Evolutionary conservation across 2,888 invertebrate species (phyloP).

Genomic region (Clepsis dumicolana): DNA sequence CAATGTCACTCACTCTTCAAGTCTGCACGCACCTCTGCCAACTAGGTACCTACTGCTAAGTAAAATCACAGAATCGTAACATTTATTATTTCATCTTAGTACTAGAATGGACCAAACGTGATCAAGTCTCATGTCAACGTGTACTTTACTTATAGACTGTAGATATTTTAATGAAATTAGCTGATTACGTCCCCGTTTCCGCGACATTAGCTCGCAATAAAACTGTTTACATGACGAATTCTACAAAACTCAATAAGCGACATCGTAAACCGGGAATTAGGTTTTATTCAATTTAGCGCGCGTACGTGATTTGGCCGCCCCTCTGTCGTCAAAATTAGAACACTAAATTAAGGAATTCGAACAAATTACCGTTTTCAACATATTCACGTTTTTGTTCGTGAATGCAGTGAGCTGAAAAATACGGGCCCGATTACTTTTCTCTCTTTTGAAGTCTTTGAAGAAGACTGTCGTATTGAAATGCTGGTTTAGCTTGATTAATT

Average conservation of each 20-base stretch:
- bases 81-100: too few species aligned
- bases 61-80: too few species aligned
- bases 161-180: not conserved
- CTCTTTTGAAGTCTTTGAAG: slow-evolving; percentile 17
- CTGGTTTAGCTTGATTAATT: not conserved
- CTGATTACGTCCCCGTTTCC: slow-evolving; percentile 26
- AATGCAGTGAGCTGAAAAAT: slow-evolving; percentile 1
- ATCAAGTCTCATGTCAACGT: not conserved
- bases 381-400: slow-evolving; percentile 6
- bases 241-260: slow-evolving; percentile 65
- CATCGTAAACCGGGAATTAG: slow-evolving; percentile 70
- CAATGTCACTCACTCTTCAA: too few species aligned
- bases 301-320: slow-evolving; percentile 73
- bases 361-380: slow-evolving; percentile 48
- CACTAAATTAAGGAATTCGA: slow-evolving; percentile 60
- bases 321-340: slow-evolving; percentile 55
- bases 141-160: too few species aligned
- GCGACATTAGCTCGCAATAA: slow-evolving; percentile 55
- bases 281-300: slow-evolving; percentile 73
- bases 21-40: too few species aligned
- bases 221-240: slow-evolving; percentile 67
- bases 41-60: too few species aligned
- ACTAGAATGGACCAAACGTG: too few species aligned
- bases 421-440: slow-evolving; percentile 10
- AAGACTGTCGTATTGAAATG: not conserved